Percentiles rank a stretch among this genome's conserved stretches.
These are phyloP conservation scores for Gnathonemus longibarbis DNA, from an alignment of 2,113 vertebrate genomes.

Conservation along the genomic window DNA sequence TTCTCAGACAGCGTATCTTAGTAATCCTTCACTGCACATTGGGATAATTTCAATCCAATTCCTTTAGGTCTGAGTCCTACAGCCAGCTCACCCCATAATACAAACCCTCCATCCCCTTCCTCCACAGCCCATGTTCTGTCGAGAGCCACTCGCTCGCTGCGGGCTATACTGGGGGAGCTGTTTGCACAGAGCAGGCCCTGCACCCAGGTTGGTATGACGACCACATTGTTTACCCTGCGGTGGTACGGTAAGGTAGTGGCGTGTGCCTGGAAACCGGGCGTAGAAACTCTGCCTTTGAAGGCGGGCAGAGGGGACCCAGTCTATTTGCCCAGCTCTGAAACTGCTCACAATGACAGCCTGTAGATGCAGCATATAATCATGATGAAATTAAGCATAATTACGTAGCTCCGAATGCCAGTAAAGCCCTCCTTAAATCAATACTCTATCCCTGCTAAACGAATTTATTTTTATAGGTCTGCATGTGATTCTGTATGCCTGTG, in stretches of 20 bases:
- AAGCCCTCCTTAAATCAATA: not conserved
- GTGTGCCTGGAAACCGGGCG: constrained; percentile 20
- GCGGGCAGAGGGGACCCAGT: not conserved
- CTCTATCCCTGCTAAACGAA: not conserved
- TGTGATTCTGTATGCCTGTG: not conserved
- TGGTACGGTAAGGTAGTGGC: constrained; percentile 12
- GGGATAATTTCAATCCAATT: not conserved
- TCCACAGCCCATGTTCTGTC: not conserved
- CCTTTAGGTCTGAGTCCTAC: not conserved
- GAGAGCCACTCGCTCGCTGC: not conserved
- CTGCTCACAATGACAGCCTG: not conserved
- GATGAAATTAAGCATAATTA: not conserved
- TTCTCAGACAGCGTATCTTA: not conserved
- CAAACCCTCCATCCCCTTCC: too few species aligned
- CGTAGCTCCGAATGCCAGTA: not conserved
- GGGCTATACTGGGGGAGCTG: not conserved
- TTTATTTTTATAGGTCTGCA: not conserved
- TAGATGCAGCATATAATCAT: not conserved
- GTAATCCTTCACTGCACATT: not conserved
- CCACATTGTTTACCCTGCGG: constrained; percentile 19
- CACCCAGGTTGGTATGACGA: constrained; percentile 19
- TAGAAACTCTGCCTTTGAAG: not conserved
- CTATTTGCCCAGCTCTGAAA: not conserved
- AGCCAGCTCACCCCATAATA: not conserved
- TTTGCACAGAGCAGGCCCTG: constrained; percentile 17